Evolutionary conservation across 2,113 vertebrate genomes (phyloP).

Genomic region (Mastomys natalensis): DNA sequence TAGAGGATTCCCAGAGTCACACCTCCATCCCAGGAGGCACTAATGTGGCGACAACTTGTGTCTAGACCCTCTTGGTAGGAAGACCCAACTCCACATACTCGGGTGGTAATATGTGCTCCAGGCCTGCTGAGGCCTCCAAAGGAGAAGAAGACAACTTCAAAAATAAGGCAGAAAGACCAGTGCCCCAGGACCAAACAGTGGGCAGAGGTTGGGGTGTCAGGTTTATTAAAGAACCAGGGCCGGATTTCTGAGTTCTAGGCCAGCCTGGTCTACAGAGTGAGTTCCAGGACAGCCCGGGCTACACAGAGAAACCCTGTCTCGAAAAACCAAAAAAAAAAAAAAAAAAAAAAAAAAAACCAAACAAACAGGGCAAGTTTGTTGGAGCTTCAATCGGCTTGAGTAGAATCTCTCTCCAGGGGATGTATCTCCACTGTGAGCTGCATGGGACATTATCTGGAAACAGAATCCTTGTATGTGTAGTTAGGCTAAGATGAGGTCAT

Average conservation of each 20-base stretch:
- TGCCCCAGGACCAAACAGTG: neutral
- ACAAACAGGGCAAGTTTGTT: fast-evolving
- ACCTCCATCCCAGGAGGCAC: no score
- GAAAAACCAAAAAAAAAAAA: no score
- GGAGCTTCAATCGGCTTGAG: neutral
- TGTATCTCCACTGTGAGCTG: neutral
- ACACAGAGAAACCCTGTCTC: no score
- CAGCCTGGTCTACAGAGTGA: no score
- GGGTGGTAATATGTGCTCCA: no score
- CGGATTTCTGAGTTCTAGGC: no score
- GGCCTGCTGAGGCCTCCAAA: neutral
- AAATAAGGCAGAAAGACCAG: neutral
- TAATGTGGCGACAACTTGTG: neutral
- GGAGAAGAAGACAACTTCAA: neutral
- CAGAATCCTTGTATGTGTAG: fast-evolving
- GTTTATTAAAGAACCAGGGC: no score
- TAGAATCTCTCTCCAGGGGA: neutral
- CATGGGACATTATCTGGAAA: neutral
- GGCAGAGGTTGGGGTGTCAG: neutral
- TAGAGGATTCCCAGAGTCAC: neutral
- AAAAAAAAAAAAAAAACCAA: no score
- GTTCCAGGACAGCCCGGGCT: no score
- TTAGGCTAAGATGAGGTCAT: neutral
- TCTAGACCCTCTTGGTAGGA: fast-evolving
- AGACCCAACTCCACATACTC: neutral